A percentile compares a stretch with the other conserved stretches of the same genome.
phyloP scores from a whole-genome alignment of 64 coral and sea anemone genomes.

The Stylophora pistillata region DNA sequence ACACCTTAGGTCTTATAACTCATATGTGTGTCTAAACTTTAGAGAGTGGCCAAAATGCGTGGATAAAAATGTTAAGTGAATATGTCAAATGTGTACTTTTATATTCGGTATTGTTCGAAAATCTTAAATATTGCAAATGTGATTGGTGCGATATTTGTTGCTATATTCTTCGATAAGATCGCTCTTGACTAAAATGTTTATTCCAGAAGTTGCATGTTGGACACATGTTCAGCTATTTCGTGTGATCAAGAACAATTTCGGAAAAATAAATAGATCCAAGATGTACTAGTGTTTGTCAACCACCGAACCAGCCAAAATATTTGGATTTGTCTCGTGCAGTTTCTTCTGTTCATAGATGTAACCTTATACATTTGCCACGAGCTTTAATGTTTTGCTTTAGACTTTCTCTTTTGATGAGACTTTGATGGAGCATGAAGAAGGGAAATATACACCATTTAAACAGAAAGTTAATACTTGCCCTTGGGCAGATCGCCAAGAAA shows the following conservation, averaged over 20 bases:
- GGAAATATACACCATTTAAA: too few species aligned
- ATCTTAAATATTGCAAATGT: neutral
- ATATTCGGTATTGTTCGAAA: neutral
- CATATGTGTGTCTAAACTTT: neutral
- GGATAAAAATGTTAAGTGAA: neutral
- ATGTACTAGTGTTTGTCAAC: neutral
- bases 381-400: neutral
- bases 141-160: too few species aligned
- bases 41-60: neutral
- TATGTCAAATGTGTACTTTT: too few species aligned
- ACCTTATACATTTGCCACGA: neutral
- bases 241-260: neutral
- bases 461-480: too few species aligned
- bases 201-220: neutral
- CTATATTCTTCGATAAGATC: too few species aligned
- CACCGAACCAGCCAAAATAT: neutral
- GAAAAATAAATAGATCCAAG: neutral
- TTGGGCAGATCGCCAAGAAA: neutral
- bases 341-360: too few species aligned
- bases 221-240: neutral
- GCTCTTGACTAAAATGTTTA: neutral
- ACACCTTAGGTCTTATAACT: neutral
- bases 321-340: neutral
- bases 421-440: neutral
- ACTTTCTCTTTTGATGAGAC: neutral